Conservation (phyloP, 2,113 vertebrate genomes). For the Mohoua ochrocephala region DNA sequence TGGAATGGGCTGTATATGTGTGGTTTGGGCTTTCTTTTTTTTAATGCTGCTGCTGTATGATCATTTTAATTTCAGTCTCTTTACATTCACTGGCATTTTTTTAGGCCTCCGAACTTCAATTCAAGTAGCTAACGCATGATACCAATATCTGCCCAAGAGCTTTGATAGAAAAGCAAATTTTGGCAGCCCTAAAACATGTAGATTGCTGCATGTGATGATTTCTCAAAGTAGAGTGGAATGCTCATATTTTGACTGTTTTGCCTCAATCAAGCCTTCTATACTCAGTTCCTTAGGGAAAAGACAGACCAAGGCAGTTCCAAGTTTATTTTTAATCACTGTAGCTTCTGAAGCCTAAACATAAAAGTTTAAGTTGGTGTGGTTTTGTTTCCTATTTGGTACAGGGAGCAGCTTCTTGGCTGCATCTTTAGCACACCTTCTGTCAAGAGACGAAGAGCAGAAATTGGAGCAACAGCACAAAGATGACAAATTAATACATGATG, state of each 20-base stretch:
- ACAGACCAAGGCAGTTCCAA: not conserved
- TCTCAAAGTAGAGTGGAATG: not conserved
- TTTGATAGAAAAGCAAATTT: not conserved
- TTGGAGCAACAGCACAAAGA: conserved; percentile 8
- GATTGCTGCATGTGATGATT: not conserved
- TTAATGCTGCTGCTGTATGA: not conserved
- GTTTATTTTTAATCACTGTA: not conserved
- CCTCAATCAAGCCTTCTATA: not conserved
- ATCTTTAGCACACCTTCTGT: conserved; percentile 64
- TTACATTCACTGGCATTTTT: not conserved
- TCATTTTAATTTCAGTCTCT: not conserved
- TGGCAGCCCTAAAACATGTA: not conserved
- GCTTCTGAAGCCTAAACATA: not conserved
- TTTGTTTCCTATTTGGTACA: not conserved
- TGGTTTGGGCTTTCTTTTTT: not conserved
- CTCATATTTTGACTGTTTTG: not conserved
- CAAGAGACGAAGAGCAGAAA: conserved; percentile 48
- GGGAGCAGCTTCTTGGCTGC: conserved; percentile 55
- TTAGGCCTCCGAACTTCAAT: not conserved
- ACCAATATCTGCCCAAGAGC: not conserved
- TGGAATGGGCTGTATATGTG: not conserved
- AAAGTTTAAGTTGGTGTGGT: not conserved
- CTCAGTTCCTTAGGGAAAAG: not conserved
- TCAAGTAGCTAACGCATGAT: not conserved
- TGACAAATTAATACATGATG: conserved; percentile 41